phyloP scores from a whole-genome alignment of 2,888 invertebrate species.

The Ichneumoninae sp. region DNA sequence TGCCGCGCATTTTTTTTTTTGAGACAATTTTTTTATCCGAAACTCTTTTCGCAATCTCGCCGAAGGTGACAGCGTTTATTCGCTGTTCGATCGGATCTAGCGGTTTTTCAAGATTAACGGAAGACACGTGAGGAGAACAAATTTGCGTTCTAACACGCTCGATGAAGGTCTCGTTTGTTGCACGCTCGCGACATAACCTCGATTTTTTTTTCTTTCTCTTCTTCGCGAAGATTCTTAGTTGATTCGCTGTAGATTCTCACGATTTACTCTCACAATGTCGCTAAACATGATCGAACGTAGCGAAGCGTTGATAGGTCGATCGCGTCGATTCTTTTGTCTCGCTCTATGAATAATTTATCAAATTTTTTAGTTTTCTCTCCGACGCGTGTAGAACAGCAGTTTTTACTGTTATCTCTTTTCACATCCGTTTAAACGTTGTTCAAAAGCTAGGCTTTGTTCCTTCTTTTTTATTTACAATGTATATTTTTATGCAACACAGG shows the following conservation, averaged over 20 bases:
- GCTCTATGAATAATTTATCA: slow-evolving; percentile 8
- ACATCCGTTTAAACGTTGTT: not conserved
- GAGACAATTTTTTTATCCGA: not conserved
- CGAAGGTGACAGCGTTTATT: slow-evolving; percentile 7
- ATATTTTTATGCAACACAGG: slow-evolving; percentile 66
- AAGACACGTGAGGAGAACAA: slow-evolving; percentile 42
- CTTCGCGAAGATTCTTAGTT: not conserved
- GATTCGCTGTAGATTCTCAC: not conserved
- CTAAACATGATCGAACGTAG: slow-evolving; percentile 8
- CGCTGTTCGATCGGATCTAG: slow-evolving; percentile 9
- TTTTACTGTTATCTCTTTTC: not conserved
- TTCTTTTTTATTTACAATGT: not conserved
- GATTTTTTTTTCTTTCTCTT: slow-evolving; percentile 9
- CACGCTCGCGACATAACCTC: slow-evolving; percentile 67
- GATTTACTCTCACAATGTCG: not conserved
- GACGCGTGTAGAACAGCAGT: not conserved
- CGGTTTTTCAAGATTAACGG: not conserved
- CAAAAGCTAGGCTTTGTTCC: not conserved
- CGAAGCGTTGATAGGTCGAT: not conserved
- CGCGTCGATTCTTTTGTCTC: not conserved
- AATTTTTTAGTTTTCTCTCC: not conserved
- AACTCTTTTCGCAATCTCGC: not conserved
- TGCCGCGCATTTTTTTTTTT: slow-evolving; percentile 14
- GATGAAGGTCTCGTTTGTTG: slow-evolving; percentile 62
- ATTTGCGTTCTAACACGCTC: slow-evolving; percentile 51